Conservation (phyloP, 53 echinoderm and acorn worm species). For the Zoroaster sp. region DNA sequence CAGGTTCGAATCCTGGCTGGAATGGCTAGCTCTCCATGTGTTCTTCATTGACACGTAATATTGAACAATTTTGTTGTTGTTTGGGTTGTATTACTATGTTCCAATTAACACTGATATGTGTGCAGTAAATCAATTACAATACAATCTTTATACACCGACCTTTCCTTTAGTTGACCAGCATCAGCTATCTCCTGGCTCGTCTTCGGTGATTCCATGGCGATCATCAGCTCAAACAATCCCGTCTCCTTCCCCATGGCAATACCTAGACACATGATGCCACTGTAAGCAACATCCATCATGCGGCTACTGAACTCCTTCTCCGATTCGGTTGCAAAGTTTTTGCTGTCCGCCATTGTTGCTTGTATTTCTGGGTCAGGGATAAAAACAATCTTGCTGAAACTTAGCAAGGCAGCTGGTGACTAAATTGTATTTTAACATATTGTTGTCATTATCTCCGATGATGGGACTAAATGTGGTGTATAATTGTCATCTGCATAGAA, state of each 20-base stretch:
- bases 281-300: slow-evolving; percentile 12
- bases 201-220: slow-evolving; percentile 65
- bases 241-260: slow-evolving; percentile 71
- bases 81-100: too few species aligned
- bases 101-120: too few species aligned
- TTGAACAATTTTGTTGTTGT: too few species aligned
- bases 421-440: too few species aligned
- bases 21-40: too few species aligned
- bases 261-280: slow-evolving; percentile 25
- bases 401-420: too few species aligned
- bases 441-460: too few species aligned
- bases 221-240: slow-evolving; percentile 77
- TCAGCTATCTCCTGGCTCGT: slow-evolving; percentile 90
- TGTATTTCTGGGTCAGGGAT: neutral
- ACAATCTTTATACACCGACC: slow-evolving; percentile 57
- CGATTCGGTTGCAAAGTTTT: neutral
- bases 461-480: too few species aligned
- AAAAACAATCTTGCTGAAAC: too few species aligned
- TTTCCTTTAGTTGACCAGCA: slow-evolving; percentile 81
- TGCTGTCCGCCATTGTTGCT: neutral
- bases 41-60: too few species aligned
- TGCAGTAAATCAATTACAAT: neutral
- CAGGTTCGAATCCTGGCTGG: too few species aligned
- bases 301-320: slow-evolving; percentile 43
- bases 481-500: too few species aligned